Conservation (phyloP, 2,888 invertebrate genomes). For the Aproaerema taeniolella region DNA sequence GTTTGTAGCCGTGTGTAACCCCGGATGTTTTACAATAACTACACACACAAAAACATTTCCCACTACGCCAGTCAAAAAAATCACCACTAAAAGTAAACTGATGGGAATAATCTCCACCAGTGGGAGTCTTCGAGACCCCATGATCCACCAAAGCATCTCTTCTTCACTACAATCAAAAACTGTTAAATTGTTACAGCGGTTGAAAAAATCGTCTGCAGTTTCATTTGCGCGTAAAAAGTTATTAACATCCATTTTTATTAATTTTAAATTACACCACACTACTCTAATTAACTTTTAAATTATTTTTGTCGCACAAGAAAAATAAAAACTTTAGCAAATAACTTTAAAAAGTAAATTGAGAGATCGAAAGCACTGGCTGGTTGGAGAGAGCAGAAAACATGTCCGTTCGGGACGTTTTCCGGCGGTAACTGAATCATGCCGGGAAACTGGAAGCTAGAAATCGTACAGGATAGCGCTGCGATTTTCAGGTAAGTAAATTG, state of each 20-base stretch:
- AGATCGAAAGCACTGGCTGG: not conserved
- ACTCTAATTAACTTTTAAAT: not conserved
- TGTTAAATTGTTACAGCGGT: constrained; percentile 64
- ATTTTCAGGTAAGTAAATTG: too few species aligned
- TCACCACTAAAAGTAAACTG: constrained; percentile 84
- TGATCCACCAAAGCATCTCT: constrained; percentile 74
- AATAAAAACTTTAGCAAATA: too few species aligned
- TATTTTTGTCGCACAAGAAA: not conserved
- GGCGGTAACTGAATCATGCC: constrained; percentile 21
- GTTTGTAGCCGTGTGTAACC: constrained; percentile 93
- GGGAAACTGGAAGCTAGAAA: too few species aligned
- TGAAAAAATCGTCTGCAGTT: constrained; percentile 56
- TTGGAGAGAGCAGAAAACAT: constrained; percentile 8
- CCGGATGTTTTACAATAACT: constrained; percentile 87
- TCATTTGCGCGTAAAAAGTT: constrained; percentile 51
- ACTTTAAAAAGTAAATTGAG: too few species aligned
- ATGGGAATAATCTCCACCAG: constrained; percentile 76
- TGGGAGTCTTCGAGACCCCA: constrained; percentile 81
- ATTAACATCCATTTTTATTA: constrained; percentile 6
- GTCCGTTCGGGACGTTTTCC: constrained; percentile 14
- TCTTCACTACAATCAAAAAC: constrained; percentile 78
- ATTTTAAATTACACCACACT: not conserved
- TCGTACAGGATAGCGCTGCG: too few species aligned
- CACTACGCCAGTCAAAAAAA: constrained; percentile 89
- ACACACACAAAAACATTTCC: constrained; percentile 92